Base-by-base conservation (phyloP, 2,888 invertebrate species). In the Ochropleura plecta region DNA sequence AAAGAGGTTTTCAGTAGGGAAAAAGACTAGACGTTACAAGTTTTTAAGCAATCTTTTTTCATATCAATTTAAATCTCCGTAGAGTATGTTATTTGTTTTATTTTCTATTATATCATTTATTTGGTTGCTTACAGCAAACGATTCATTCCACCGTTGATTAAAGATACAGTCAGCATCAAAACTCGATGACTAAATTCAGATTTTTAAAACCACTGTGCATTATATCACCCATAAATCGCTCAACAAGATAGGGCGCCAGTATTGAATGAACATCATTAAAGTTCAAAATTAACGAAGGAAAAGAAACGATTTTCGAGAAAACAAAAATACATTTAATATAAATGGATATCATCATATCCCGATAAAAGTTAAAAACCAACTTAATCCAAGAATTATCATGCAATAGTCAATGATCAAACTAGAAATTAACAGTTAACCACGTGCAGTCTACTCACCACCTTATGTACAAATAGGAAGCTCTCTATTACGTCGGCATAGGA, bases 401-500 rank as follows among this genome's bases (percentile, higher is more conserved):
- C 0, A 18, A 59, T 18, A 20, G 14, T 46, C 18, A 30, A 10
- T 46, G 9, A 30, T 8, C 12, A 60, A 10, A 14, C 16, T 10
- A 40, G 9, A 53, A 16, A 57, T 30, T 8, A 30, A 57, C 30
- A 16, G 57, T 57, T 30, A 59, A 16, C 4, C 5, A 3, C 49
- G 0, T 5, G 0, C 30, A 53, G 62, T 84, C 67, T 84, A 9
- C 8, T 8, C 30, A 6, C 0, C 77, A 44, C 62, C 55, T 70
- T 49, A 66, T 9, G 4, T 12, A 9, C 68, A 65, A 84, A 83
- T 86, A 87, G 88, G 86, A 88, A 87, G 53, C 85, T 76, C 77
- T 85, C 82, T 87, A 88, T 84, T 87, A 84, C 73, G 51, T 74
- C 62, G 64, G 63, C 53, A 67, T 65, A 80, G 86, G 86, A 80